These are phyloP conservation scores for Sinodicranocentrus sp. DNA, from an alignment of 2,888 invertebrate genomes.

Conservation along the genomic window DNA sequence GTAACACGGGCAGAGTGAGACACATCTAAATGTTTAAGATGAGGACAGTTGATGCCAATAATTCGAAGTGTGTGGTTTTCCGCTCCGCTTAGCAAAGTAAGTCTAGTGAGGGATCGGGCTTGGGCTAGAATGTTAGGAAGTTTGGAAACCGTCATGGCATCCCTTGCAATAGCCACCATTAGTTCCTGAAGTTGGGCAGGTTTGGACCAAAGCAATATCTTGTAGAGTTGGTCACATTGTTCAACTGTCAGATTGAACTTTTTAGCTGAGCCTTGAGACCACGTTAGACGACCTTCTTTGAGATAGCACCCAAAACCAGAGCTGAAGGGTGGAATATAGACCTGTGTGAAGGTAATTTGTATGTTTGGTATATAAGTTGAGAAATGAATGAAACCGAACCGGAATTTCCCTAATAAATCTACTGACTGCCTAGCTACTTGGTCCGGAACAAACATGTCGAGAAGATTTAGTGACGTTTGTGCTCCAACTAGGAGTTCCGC, in stretches of 20 bases:
- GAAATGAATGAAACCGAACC: slow-evolving; percentile 12
- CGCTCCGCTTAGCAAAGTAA: slow-evolving; percentile 63
- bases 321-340: not conserved
- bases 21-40: too few species aligned
- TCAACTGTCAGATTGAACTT: slow-evolving; percentile 41
- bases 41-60: too few species aligned
- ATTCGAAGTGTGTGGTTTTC: slow-evolving; percentile 6
- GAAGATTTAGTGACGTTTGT: slow-evolving; percentile 29
- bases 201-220: slow-evolving; percentile 42
- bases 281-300: slow-evolving; percentile 42
- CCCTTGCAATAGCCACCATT: slow-evolving; percentile 33
- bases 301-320: slow-evolving; percentile 62
- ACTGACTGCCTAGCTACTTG: slow-evolving; percentile 16
- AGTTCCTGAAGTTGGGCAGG: slow-evolving; percentile 30
- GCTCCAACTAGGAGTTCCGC: slow-evolving; percentile 37
- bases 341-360: too few species aligned
- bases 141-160: slow-evolving; percentile 28
- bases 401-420: slow-evolving; percentile 56
- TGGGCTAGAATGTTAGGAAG: slow-evolving; percentile 57
- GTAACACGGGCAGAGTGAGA: too few species aligned
- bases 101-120: slow-evolving; percentile 40
- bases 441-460: slow-evolving; percentile 54
- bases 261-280: slow-evolving; percentile 67
- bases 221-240: slow-evolving; percentile 60
- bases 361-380: not conserved